Evolutionary conservation across 2,797 vertebrate genomes (phyloP), one percentile per base, ranked within the genome.

Genomic region (Acropternis orthonyx): DNA sequence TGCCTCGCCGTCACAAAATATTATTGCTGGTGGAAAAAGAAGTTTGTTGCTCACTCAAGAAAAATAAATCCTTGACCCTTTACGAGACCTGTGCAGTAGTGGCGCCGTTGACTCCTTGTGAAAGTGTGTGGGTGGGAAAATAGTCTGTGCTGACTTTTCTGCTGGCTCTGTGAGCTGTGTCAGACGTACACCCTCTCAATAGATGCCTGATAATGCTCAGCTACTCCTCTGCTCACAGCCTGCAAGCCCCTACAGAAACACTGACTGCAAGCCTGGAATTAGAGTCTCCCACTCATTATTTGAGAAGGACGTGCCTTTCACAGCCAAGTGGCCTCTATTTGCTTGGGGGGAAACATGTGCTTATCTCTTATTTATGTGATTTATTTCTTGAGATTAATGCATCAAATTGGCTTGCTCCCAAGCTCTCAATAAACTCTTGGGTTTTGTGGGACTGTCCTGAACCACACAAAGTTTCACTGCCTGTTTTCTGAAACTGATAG

Each of bases 61-160:
- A 87, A 95, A 95, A 96, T 78, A 94, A 91, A 91, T 94, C 95
- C 94, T 95, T 96, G 95, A 93, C 96, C 96, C 87, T 91, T 83
- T 72, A 84, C 32, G 6, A 89, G 94, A 93, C 93, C 95, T 92
- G 92, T 61, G 93, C 69, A 79, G 87, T 39, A 79, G 90, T 94
- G 96, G 92, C 95, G 91, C 95, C 91, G 2, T 32, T 39, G 78
- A 74, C 87, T 96, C 95, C 92, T 95, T 91, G 85, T 92, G 92
- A 92, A 95, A 94, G 78, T 75, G 93, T 78, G 96, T 95, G 95
- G 95, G 94, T 95, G 93, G 92, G 92, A 93, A 81, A 92, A 73
- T 22, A 76, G 92, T 89, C 93, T 95, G 27, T 13, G 49, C 84
- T 92, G 94, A 54, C 62, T 93, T 81, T 90, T 92, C 81, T 95